Conservation (phyloP, 2,888 invertebrate species). For the Leptopterna dolabrata region DNA sequence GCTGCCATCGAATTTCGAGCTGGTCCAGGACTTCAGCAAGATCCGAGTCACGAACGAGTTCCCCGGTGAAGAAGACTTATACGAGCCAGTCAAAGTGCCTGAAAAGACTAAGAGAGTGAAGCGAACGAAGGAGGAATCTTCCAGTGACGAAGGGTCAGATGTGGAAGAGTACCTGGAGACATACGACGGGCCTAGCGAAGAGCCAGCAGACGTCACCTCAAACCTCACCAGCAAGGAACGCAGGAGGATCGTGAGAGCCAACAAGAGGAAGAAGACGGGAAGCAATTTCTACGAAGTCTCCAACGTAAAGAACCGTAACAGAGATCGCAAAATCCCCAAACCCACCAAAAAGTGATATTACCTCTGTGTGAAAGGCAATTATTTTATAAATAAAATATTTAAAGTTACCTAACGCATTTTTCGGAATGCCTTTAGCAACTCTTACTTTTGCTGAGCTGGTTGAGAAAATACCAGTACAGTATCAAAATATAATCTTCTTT, state of each 20-base stretch:
- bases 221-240: constrained; percentile 80
- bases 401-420: background rate
- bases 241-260: constrained; percentile 79
- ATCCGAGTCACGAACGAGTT: constrained; percentile 81
- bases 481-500: too few relatives aligned
- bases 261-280: constrained; percentile 84
- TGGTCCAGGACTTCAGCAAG: constrained; percentile 85
- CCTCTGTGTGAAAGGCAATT: background rate
- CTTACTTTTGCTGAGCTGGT: too few relatives aligned
- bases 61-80: constrained; percentile 70
- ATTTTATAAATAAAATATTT: background rate
- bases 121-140: constrained; percentile 59
- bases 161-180: constrained; percentile 66
- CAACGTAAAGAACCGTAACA: constrained; percentile 86
- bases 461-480: too few relatives aligned
- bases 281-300: constrained; percentile 90
- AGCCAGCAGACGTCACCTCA: constrained; percentile 66
- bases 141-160: constrained; percentile 52
- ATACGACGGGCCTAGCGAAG: constrained; percentile 61
- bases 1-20: constrained; percentile 68
- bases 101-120: constrained; percentile 57
- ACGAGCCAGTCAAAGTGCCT: constrained; percentile 53
- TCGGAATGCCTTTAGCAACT: background rate
- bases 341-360: background rate
- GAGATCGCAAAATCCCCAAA: constrained; percentile 55